Evolutionary conservation across 2,113 vertebrate species (phyloP), one percentile per base, ranked within the genome.

Genomic region (Theristicus caerulescens): DNA sequence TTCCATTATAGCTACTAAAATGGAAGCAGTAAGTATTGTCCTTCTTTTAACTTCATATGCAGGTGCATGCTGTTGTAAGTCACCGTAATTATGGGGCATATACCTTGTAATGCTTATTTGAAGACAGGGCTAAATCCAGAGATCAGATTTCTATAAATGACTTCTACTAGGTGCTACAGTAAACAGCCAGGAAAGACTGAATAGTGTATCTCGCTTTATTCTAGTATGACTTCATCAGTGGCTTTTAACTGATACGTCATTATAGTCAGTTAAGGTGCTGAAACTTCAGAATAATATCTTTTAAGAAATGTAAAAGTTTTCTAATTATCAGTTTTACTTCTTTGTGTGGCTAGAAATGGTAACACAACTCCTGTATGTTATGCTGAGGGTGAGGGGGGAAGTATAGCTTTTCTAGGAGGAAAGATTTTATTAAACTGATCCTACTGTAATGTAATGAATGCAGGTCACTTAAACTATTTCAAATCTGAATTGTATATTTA

Each of bases 1-100:
- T 96, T 96, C 64, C 12, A 12, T 92, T 90, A 54, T 92, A 96
- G 86, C 83, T 93, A 91, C 83, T 95, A 40, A 91, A 89, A 93
- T 89, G 91, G 83, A 97, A 90, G 52, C 77, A 81, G 46, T 92
- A 83, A 93, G 66, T 88, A 83, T 64, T 96, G 44, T 72, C 26
- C 55, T 94, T 69, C 64, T 90, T 69, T 67, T 91, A 52, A 73
- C 29, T 86, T 86, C 32, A 7, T 86, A 32, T 62, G 27, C 17
- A 88, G 67, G n/a, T 92, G 80, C 69, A 74, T 94, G 73, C 69
- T 89, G 8, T 77, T 80, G 1, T 51, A 81, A 92, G 42, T 51
- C 59, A 31, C 51, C 4, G 3, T 86, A 55, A 47, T 55, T 46
- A 52, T 17, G 40, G n/a, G 32, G 11, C 18, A 19, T 58, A 11